A percentile compares a stretch with the other conserved stretches of the same genome.
Conservation (phyloP, 2,113 vertebrate genomes). For the Cricetomys ansorgei region DNA sequence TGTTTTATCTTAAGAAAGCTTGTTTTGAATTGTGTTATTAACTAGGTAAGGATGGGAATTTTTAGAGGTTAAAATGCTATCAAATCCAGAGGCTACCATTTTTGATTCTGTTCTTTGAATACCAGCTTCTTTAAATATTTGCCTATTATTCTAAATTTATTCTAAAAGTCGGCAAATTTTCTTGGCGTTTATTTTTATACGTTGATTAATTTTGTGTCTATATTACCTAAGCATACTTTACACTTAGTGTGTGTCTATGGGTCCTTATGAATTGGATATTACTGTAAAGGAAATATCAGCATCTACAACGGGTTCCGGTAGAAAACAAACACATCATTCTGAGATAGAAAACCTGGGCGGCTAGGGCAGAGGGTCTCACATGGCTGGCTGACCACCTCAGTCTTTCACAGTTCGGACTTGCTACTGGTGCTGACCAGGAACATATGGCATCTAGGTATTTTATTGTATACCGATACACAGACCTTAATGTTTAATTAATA, state of each 20-base stretch:
- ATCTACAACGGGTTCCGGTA: too few relatives aligned
- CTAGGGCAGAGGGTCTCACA: too few relatives aligned
- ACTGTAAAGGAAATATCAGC: too few relatives aligned
- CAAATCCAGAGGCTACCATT: background rate
- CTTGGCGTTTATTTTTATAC: background rate
- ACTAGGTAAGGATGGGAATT: background rate
- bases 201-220: background rate
- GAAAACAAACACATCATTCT: too few relatives aligned
- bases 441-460: too few relatives aligned
- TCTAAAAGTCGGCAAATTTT: background rate
- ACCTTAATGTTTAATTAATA: too few relatives aligned
- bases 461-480: too few relatives aligned
- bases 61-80: background rate
- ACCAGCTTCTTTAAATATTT: background rate
- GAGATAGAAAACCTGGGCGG: too few relatives aligned
- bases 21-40: background rate
- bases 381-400: too few relatives aligned
- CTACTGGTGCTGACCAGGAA: too few relatives aligned
- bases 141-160: conserved; percentile 18
- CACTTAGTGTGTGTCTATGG: background rate
- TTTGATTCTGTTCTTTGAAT: background rate
- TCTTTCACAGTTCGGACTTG: too few relatives aligned
- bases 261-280: background rate
- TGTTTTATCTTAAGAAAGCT: background rate
- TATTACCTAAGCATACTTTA: background rate